Conservation (phyloP, 2,888 invertebrate species). For the Megalurothrips usitatus region DNA sequence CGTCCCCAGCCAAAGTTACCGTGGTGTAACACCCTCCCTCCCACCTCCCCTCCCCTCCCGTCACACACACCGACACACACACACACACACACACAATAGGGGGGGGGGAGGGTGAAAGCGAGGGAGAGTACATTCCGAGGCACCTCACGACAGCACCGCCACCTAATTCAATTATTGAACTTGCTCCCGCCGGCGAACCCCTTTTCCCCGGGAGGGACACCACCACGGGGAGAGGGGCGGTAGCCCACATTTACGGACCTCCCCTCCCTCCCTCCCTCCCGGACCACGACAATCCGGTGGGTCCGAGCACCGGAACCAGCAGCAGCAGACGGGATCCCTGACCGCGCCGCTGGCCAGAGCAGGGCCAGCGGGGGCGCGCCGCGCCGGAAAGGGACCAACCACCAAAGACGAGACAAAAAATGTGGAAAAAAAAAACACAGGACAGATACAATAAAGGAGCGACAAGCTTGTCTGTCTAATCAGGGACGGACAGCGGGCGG, state of each 20-base stretch:
- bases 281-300: conserved; percentile 2
- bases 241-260: background rate
- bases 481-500: too few relatives aligned
- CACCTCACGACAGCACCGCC: conserved; percentile 9
- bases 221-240: background rate
- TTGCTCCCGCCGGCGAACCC: background rate
- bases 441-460: too few relatives aligned
- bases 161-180: conserved; percentile 25
- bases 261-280: background rate
- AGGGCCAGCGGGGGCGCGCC: background rate
- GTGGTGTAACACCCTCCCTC: too few relatives aligned
- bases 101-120: background rate
- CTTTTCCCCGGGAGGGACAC: background rate
- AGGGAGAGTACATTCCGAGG: background rate
- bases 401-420: too few relatives aligned
- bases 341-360: background rate
- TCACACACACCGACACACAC: background rate
- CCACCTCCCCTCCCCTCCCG: too few relatives aligned
- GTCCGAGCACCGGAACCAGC: background rate
- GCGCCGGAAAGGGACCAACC: too few relatives aligned
- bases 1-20: too few relatives aligned
- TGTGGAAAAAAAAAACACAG: too few relatives aligned
- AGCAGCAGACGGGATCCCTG: background rate
- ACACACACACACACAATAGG: background rate
- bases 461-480: too few relatives aligned